phyloP scores from a whole-genome alignment of 1,140 invertebrate genomes.

The Drusus annulatus region DNA sequence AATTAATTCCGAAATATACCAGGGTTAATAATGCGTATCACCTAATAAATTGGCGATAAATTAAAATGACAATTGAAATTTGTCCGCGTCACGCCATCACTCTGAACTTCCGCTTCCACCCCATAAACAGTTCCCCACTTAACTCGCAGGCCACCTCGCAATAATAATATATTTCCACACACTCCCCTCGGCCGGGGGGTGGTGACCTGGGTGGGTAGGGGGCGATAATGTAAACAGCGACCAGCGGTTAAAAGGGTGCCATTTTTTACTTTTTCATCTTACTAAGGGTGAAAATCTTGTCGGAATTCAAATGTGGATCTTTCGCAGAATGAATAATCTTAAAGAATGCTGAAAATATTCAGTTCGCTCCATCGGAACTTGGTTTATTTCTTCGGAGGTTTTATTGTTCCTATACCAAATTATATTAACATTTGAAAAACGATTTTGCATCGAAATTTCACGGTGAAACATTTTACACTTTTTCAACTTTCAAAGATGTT shows the following conservation, averaged over 20 bases:
- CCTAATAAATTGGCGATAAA: too few species aligned
- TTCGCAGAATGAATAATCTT: not conserved
- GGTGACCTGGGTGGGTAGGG: not conserved
- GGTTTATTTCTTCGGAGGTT: too few species aligned
- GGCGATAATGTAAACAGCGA: constrained; percentile 21
- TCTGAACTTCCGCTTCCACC: not conserved
- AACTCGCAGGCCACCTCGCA: not conserved
- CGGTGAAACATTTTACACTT: too few species aligned
- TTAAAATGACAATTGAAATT: constrained; percentile 2
- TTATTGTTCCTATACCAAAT: too few species aligned
- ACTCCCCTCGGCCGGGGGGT: not conserved
- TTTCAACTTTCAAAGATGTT: too few species aligned
- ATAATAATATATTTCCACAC: constrained; percentile 12
- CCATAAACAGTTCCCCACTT: constrained; percentile 15
- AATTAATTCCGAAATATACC: too few species aligned
- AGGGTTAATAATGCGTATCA: too few species aligned
- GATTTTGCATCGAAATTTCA: too few species aligned
- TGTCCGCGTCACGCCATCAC: constrained; percentile 4
- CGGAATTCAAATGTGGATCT: not conserved
- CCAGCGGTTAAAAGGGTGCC: constrained; percentile 10
- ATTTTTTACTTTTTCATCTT: constrained; percentile 13
- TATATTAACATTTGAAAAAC: too few species aligned
- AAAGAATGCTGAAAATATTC: not conserved
- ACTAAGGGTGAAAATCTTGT: constrained; percentile 5
- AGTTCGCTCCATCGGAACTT: too few species aligned